Evolutionary conservation across 2,888 invertebrate genomes (phyloP), one percentile per base, ranked within the genome.

Genomic region (Muschampia plurimacula): DNA sequence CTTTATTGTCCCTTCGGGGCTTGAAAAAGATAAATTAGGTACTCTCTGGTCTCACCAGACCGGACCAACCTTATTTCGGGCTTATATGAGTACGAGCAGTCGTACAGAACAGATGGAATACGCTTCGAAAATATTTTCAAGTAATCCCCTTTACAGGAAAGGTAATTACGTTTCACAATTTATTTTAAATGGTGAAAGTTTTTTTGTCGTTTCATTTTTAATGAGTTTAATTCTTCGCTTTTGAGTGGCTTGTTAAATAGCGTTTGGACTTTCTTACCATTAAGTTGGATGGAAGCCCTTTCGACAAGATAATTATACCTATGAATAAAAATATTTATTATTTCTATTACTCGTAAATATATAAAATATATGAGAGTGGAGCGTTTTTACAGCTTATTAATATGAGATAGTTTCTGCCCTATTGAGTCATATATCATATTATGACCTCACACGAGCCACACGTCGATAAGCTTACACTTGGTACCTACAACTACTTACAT

Each of bases 11-110:
- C 76, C 76, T 77, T 66, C 57, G 74, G 73, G 67, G 60, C 74
- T 70, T 70, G 75, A 73, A 75, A 70, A 76, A 75, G 75, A 77
- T 77, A 78, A 81, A 80, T 81, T 79, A 78, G 76, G 70, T 68
- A 63, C 69, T 76, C 76, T 76, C 76, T 77, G 72, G 73, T 65
- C 71, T 73, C 59, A 67, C 65, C 52, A 36, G 68, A 63, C 74
- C 66, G 74, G 72, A 55, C 73, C 55, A 55, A 55, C 22, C 67
- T 73, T 69, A 70, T 70, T 70, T 70, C 64, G 59, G 59, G 44
- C 59, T 64, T 65, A 70, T 64, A 46, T 15, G 59, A 59, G 36
- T 22, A 22, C 22, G 22, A 22, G 22, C 22, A 22, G 22, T 22
- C 22, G 22, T 22, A 22, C 22, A 2, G 12, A 41, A 59, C 66